Conservation (phyloP, 2,888 invertebrate species). For the Sclerodermus sp. region DNA sequence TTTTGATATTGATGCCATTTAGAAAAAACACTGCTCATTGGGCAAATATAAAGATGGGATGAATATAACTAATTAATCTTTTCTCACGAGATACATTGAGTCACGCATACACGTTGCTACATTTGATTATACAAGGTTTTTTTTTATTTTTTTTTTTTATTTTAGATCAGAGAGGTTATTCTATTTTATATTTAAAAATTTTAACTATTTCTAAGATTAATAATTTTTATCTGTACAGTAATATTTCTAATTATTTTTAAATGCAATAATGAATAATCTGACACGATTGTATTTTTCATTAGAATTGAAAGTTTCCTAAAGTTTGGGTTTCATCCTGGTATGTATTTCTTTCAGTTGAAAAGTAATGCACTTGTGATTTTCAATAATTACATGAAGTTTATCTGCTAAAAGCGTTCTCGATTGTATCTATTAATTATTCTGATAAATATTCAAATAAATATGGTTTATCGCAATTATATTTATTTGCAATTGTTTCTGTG, state of each 20-base stretch:
- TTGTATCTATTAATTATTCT: constrained; percentile 51
- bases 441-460: constrained; percentile 51
- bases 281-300: constrained; percentile 23
- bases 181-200: constrained; percentile 33
- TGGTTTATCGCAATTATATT: constrained; percentile 38
- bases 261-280: constrained; percentile 25
- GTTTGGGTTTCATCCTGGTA: constrained; percentile 9
- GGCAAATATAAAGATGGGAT: constrained; percentile 13
- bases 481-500: too few species aligned
- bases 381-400: constrained; percentile 34
- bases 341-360: background rate
- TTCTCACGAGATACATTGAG: constrained; percentile 30
- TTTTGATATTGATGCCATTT: constrained; percentile 92
- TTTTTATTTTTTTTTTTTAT: constrained; percentile 32
- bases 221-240: constrained; percentile 35
- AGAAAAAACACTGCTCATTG: constrained; percentile 50
- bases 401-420: constrained; percentile 49
- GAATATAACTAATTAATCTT: constrained; percentile 23
- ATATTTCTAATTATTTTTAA: constrained; percentile 38
- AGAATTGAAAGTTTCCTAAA: constrained; percentile 20
- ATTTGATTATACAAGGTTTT: constrained; percentile 33
- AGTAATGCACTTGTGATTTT: constrained; percentile 25
- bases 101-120: constrained; percentile 14
- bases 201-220: constrained; percentile 38
- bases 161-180: constrained; percentile 27